Conservation (phyloP, 2,888 invertebrate species). For the Flexamia atlantica region DNA sequence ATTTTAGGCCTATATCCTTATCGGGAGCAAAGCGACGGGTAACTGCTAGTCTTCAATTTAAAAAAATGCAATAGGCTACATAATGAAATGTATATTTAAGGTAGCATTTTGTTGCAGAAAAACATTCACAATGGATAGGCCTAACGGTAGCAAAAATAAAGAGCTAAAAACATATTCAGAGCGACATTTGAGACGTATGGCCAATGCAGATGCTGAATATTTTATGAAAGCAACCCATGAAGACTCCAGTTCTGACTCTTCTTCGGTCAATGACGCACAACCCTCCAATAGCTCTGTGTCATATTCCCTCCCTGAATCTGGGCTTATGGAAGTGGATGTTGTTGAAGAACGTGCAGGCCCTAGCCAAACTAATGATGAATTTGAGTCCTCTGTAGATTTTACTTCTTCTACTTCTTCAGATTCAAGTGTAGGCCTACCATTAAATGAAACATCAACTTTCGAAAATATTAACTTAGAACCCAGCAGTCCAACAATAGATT, state of each 20-base stretch:
- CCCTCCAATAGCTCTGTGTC: not conserved
- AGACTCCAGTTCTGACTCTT: not conserved
- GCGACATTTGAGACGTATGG: conserved; percentile 19
- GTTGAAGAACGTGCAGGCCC: no score
- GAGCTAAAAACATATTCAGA: conserved; percentile 15
- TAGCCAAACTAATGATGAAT: not conserved
- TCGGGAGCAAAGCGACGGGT: no score
- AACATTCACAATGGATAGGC: no score
- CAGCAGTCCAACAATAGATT: not conserved
- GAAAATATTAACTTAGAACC: not conserved
- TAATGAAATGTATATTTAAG: no score
- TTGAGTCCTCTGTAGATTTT: not conserved
- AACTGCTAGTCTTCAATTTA: no score
- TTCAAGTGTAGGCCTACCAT: not conserved
- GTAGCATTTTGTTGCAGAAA: no score
- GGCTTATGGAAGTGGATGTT: no score
- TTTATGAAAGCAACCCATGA: not conserved
- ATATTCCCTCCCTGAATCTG: not conserved
- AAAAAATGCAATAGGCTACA: no score
- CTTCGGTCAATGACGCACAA: not conserved
- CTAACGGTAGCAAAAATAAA: conserved; percentile 22
- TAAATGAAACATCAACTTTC: not conserved
- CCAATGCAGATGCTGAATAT: not conserved
- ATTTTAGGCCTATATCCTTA: no score
- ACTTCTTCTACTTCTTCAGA: not conserved